A percentile compares a stretch with the other conserved stretches of the same genome.
phyloP scores from a whole-genome alignment of 2,797 vertebrate genomes.

The Platalea minor region DNA sequence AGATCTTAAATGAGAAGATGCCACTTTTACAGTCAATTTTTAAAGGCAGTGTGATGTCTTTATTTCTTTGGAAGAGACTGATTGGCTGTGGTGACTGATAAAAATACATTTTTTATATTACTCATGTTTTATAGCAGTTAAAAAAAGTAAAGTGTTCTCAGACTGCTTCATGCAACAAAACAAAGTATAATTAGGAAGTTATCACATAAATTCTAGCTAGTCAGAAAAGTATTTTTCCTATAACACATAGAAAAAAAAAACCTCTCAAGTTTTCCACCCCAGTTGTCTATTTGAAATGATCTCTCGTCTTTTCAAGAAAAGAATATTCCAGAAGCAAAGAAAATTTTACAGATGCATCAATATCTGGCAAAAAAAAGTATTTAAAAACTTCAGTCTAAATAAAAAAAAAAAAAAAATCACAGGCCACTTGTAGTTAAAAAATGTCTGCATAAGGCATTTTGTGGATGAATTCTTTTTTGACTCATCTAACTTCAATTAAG shows the following conservation, averaged over 20 bases:
- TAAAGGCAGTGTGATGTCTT: neutral
- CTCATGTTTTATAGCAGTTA: neutral
- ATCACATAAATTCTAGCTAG: neutral
- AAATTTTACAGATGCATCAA: neutral
- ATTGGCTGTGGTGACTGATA: neutral
- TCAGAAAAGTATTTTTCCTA: neutral
- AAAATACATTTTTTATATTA: neutral
- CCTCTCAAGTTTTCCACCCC: accelerated
- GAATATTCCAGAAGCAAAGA: neutral
- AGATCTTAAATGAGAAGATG: neutral
- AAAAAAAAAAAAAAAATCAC: neutral
- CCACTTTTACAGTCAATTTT: neutral
- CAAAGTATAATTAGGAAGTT: neutral
- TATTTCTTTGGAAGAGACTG: neutral
- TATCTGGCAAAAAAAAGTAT: neutral
- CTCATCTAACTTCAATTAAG: neutral
- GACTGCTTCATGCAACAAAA: neutral
- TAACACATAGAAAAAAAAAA: neutral
- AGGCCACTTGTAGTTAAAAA: neutral
- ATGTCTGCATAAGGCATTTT: neutral
- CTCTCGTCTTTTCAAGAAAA: neutral
- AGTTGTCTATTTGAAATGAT: neutral
- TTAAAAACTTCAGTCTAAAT: neutral
- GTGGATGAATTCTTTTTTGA: neutral
- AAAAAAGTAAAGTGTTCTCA: neutral